Conservation (phyloP, 2,797 vertebrate genomes). For the Neostethus bicornis region DNA sequence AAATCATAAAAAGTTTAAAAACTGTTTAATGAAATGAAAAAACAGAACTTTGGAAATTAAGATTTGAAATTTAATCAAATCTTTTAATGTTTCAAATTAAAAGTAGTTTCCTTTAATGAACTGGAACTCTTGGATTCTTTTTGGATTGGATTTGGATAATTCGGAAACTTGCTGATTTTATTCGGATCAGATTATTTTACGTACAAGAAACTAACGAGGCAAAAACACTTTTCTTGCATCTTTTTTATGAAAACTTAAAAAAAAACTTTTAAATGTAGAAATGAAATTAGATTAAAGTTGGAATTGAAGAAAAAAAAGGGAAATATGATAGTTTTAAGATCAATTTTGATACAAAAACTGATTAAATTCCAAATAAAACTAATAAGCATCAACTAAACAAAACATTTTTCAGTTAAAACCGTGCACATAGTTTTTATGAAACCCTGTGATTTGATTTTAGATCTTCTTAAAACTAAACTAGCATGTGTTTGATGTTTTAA, state of each 20-base stretch:
- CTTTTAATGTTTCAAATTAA: too few species aligned
- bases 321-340: not conserved
- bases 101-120: too few species aligned
- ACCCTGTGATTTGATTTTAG: not conserved
- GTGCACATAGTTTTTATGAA: not conserved
- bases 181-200: not conserved
- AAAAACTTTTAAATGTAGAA: not conserved
- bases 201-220: not conserved
- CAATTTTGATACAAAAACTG: too few species aligned
- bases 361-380: too few species aligned
- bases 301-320: not conserved
- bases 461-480: slow-evolving; percentile 20
- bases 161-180: not conserved
- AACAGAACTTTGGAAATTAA: not conserved
- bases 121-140: too few species aligned
- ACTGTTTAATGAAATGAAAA: slow-evolving; percentile 2
- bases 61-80: not conserved
- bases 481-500: slow-evolving; percentile 27
- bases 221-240: not conserved
- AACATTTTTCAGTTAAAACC: too few species aligned
- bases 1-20: not conserved
- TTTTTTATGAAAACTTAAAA: too few species aligned
- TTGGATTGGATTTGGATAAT: too few species aligned
- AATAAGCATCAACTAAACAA: too few species aligned
- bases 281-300: not conserved